Evolutionary conservation across 1,140 invertebrate species (phyloP), one percentile per base, ranked within the genome.

Genomic region (Whitmania pigra): DNA sequence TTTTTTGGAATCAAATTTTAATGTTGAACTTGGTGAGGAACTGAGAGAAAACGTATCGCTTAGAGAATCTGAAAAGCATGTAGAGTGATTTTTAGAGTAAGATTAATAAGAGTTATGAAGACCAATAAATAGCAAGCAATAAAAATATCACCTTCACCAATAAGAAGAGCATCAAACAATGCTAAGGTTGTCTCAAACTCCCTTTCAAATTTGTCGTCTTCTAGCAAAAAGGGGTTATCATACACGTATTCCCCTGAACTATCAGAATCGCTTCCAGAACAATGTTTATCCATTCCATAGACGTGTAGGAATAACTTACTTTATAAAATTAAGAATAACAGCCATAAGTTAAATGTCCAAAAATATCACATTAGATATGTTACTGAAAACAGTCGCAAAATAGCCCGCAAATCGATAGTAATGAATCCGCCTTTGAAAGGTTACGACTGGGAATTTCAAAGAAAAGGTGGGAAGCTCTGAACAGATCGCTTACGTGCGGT

Each of bases 171-270:
- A 63, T 63, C 57, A 31, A 63, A 63, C 57, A 63, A 63, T 22
- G 57, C 57, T 18, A 63, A 63, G 57, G 57, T 63, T 15, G 7
- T 31, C 15, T 63, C 57, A 20, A 63, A 63, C 22, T 63, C 57
- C 29, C 22, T 63, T 63, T 63, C 57, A 63, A 63, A 63, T 63
- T 63, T 22, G 57, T 63, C 57, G 57, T 25, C 29, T 63, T 63
- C 57, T 63, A 31, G 22, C 57, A 63, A 31, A 22, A 31, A 63
- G 57, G 22, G 29, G 29, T 31, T 31, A n/a, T 63, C 57, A 25
- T 63, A 22, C 11, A 25, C 57, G 11, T 63, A 22, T 20, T 63
- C 57, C 6, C 22, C 29, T 63, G 57, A 31, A 63, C 22, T 25
- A 63, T 63, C 57, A 63, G 57, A 63, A 63, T 63, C 57, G 29